Percentiles rank a stretch among this genome's conserved stretches.
phyloP scores from a whole-genome alignment of 2,797 vertebrate genomes.

The Amazonetta brasiliensis region DNA sequence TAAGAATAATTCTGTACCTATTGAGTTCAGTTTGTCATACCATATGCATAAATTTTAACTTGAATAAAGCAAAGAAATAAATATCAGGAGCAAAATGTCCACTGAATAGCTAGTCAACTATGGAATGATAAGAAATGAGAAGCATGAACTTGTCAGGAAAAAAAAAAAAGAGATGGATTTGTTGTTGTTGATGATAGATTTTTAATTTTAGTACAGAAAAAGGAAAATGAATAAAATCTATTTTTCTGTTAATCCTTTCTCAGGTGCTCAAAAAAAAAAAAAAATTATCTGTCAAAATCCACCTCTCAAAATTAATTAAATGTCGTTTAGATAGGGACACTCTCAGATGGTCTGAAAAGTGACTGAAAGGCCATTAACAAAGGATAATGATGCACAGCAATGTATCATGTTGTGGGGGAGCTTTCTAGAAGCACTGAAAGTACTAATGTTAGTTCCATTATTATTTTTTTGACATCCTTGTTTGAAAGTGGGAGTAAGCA shows the following conservation, averaged over 20 bases:
- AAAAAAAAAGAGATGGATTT: not conserved
- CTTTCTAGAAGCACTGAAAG: not conserved
- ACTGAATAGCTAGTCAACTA: not conserved
- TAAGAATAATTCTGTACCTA: not conserved
- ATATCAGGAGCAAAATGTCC: not conserved
- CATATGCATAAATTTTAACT: not conserved
- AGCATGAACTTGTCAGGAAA: not conserved
- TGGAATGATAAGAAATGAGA: not conserved
- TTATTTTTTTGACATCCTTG: slow-evolving; percentile 12
- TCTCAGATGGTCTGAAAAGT: not conserved
- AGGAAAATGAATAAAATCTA: not conserved
- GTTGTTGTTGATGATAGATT: not conserved
- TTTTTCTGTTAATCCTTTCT: not conserved
- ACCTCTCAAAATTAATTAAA: slow-evolving; percentile 35
- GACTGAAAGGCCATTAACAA: slow-evolving; percentile 27
- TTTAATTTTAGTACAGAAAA: not conserved
- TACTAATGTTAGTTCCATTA: not conserved
- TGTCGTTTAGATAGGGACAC: not conserved
- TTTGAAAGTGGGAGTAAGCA: slow-evolving; percentile 45
- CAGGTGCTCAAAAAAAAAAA: not conserved
- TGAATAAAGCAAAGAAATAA: not conserved
- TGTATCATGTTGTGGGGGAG: not conserved
- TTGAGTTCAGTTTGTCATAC: not conserved
- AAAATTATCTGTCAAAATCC: not conserved
- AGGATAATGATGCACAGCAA: not conserved